A percentile compares a stretch with the other conserved stretches of the same genome.
Evolutionary conservation across 2,888 invertebrate genomes (phyloP).

Genomic region (Ferrisia virgata): DNA sequence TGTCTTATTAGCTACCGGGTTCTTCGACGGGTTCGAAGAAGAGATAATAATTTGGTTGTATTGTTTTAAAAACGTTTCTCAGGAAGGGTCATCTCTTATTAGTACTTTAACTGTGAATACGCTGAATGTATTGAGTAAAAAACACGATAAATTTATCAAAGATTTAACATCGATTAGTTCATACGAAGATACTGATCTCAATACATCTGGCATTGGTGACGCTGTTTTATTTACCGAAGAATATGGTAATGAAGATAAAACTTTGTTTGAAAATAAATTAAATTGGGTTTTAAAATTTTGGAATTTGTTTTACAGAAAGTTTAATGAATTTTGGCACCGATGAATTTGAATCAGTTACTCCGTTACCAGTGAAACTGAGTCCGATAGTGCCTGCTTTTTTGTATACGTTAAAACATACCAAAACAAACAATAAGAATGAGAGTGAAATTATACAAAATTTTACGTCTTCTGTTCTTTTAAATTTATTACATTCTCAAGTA

Average conservation of each 20-base stretch:
- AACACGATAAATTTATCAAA: conserved; percentile 1
- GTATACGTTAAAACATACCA: conserved; percentile 2
- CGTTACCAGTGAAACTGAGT: neutral
- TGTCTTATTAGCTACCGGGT: neutral
- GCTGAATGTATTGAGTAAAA: neutral
- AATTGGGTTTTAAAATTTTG: neutral
- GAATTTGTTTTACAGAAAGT: neutral
- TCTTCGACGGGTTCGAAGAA: conserved; percentile 36
- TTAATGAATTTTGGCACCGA: neutral
- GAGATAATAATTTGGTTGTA: conserved; percentile 29
- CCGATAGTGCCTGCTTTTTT: conserved; percentile 20
- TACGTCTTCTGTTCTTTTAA: neutral
- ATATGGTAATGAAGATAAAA: neutral
- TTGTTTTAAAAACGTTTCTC: neutral
- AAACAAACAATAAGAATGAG: neutral
- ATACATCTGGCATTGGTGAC: neutral
- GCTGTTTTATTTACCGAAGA: neutral
- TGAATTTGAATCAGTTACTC: neutral
- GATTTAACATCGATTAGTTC: neutral
- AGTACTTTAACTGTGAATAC: neutral
- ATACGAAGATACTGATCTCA: neutral
- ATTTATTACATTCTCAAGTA: conserved; percentile 36
- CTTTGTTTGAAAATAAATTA: neutral
- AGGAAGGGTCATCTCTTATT: neutral
- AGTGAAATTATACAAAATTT: neutral